Conservation (phyloP, 2,113 vertebrate genomes). For the Mastomys coucha region DNA sequence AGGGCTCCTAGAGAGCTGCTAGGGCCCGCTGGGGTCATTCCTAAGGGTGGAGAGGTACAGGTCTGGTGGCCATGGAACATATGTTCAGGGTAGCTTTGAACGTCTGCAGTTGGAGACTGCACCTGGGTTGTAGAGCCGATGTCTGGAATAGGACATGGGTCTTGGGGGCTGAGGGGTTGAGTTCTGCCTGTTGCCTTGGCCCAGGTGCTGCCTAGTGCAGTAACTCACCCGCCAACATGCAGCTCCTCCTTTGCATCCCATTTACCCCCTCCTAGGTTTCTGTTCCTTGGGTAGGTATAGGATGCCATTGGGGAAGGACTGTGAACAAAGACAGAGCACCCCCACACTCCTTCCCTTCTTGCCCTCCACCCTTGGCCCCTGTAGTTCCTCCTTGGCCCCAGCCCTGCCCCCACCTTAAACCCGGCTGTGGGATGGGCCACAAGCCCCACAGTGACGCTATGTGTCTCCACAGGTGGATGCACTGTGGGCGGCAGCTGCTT, state of each 20-base stretch:
- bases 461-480: conserved; percentile 66
- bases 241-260: accelerated
- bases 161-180: background rate
- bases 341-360: background rate
- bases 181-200: background rate
- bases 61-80: background rate
- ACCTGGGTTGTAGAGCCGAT: background rate
- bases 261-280: background rate
- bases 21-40: background rate
- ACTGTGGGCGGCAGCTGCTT: conserved; percentile 1
- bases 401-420: background rate
- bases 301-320: background rate
- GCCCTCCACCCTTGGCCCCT: accelerated
- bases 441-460: background rate
- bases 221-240: background rate
- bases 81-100: background rate
- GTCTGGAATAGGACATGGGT: background rate
- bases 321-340: background rate
- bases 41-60: background rate
- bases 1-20: background rate
- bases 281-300: background rate
- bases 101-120: accelerated
- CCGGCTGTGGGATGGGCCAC: background rate
- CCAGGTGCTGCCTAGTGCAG: accelerated
- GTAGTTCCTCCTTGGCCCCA: background rate